phyloP scores from a whole-genome alignment of 2,113 vertebrate genomes.

The Thunnus maccoyii region DNA sequence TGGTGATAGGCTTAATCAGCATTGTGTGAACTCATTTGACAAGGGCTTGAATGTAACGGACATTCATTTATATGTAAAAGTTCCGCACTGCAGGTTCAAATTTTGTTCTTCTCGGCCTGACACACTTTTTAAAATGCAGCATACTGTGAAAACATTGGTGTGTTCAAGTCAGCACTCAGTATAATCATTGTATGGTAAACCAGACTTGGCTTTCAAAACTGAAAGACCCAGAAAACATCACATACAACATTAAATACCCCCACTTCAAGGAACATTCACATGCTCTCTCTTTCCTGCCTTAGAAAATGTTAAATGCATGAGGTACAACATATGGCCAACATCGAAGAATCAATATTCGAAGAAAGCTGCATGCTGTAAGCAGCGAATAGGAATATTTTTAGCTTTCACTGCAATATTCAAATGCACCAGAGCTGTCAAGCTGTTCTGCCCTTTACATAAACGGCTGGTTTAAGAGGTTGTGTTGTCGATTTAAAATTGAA shows the following conservation, averaged over 20 bases:
- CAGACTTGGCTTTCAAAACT: constrained; percentile 31
- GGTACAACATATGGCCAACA: constrained; percentile 60
- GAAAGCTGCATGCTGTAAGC: constrained; percentile 43
- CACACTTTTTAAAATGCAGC: not conserved
- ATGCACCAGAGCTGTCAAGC: constrained; percentile 34
- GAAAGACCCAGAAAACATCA: constrained; percentile 18
- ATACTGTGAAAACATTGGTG: constrained; percentile 1
- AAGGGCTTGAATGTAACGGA: too few relatives aligned
- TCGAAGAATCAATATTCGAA: constrained; percentile 65
- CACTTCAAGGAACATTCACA: constrained; percentile 16
- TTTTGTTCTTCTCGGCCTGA: not conserved
- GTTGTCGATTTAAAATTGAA: constrained; percentile 40
- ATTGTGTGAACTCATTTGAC: too few relatives aligned
- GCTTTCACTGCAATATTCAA: constrained; percentile 52
- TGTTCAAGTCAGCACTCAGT: not conserved
- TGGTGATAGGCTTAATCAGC: too few relatives aligned
- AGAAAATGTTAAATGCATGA: constrained; percentile 67
- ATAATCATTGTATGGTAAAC: constrained; percentile 14
- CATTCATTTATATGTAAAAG: too few relatives aligned
- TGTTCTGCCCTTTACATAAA: constrained; percentile 13
- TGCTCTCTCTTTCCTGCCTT: constrained; percentile 21
- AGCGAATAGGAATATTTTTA: constrained; percentile 66
- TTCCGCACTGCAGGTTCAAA: too few relatives aligned
- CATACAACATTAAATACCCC: constrained; percentile 55
- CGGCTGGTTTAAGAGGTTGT: constrained; percentile 13